Evolutionary conservation across 53 echinoderm and acorn worm species (phyloP).

Genomic region (Patiria pectinifera): DNA sequence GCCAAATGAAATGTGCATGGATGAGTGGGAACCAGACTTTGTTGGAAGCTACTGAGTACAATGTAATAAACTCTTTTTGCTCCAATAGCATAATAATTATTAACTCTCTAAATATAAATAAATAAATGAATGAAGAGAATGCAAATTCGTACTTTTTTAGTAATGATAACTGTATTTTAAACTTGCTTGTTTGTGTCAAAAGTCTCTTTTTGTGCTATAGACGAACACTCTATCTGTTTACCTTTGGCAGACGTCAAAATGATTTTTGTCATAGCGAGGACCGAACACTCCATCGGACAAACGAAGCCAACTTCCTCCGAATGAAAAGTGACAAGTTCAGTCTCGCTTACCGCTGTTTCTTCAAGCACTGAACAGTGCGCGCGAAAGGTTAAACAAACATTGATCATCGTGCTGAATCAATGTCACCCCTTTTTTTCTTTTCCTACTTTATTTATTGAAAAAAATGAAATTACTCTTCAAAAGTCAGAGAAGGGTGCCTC

Average conservation of each 20-base stretch:
- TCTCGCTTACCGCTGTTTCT: background rate
- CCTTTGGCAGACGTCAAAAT: background rate
- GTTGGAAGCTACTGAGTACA: background rate
- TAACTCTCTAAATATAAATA: too few relatives aligned
- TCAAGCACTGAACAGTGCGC: constrained; percentile 39
- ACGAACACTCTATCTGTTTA: background rate
- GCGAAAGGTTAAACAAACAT: constrained; percentile 59
- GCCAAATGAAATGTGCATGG: too few relatives aligned
- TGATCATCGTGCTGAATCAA: constrained; percentile 44
- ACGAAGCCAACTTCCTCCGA: background rate
- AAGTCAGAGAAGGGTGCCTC: constrained; percentile 12
- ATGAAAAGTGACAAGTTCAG: constrained; percentile 44
- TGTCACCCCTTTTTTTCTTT: background rate
- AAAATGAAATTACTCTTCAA: constrained; percentile 11
- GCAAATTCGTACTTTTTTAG: background rate
- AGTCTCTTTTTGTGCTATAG: background rate
- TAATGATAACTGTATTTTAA: background rate
- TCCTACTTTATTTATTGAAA: background rate
- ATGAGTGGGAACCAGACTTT: too few relatives aligned
- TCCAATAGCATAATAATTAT: background rate
- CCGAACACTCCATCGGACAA: background rate
- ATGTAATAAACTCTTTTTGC: background rate
- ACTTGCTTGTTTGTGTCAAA: background rate
- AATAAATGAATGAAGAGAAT: background rate
- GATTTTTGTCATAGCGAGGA: background rate